Base-by-base conservation (phyloP, 2,888 invertebrate genomes). In the Folsomia candida region DNA sequence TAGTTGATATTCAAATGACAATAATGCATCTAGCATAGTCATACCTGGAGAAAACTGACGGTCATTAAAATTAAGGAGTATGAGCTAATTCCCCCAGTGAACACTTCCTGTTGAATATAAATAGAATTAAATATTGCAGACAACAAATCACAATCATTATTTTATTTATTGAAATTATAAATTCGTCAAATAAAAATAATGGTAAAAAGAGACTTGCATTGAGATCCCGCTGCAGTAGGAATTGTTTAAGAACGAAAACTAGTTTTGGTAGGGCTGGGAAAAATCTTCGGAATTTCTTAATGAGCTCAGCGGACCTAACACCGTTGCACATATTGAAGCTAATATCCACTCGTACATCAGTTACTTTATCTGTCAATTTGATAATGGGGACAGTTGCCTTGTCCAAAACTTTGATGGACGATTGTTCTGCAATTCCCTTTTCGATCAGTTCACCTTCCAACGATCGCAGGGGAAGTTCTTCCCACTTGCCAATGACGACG, bases 271-370 rank as follows among this genome's bases (percentile, higher is more conserved):
- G 87, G 76, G 92, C 91, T 26, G 97, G 97, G 85, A 90, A 98
- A 81, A 89, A 88, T 73, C 89, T 88, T 83, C 95, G 92, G 83
- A 90, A 97, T 81, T 91, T 90, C 84, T 93, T 94, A 80, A 98
- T 97, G 77, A 97, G 89, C 84, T 95, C 93, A 11, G 97, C 98
- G 80, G 97, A 97, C 85, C 93, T 92, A 59, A 98, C 94, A 72
- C 97, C 97, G 85, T 95, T 97, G 84, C 90, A 92, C 92, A 97
- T 97, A 85, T 99, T 99, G 87, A 99, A 99, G 81, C 97, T 97
- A 83, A 99, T 98, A 86, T 99, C 99, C 81, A 95, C 96, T 87
- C 93, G 93, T 72, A 99, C 92, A 80, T 93, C 92, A 79, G 90
- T 85, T 83, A 89, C 88, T 75, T 88, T 88, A 83, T 98, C 97